Evolutionary conservation across 1,140 invertebrate species (phyloP).

Genomic region (Acyrthosiphon pisum): DNA sequence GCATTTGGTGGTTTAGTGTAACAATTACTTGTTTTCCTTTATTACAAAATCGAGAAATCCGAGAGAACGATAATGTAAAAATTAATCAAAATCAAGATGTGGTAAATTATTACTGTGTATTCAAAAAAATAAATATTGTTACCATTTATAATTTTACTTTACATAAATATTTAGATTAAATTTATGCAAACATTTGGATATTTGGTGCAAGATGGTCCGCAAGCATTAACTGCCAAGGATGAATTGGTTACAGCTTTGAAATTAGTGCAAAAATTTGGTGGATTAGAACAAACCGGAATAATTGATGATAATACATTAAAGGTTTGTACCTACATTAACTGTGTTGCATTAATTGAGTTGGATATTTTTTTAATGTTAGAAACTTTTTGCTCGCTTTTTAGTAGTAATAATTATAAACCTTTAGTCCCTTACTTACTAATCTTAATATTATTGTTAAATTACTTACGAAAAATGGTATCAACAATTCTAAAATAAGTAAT

Average conservation of each 20-base stretch:
- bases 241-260: constrained; percentile 69
- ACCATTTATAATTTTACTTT: not conserved
- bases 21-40: not conserved
- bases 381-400: not conserved
- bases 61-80: not conserved
- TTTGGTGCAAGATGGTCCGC: constrained; percentile 64
- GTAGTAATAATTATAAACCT: not conserved
- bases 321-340: constrained; percentile 61
- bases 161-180: constrained; percentile 64
- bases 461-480: too few species aligned
- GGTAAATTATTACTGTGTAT: not conserved
- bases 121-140: not conserved
- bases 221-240: constrained; percentile 68
- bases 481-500: too few species aligned
- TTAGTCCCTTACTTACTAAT: not conserved
- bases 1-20: not conserved
- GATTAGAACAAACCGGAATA: constrained; percentile 70
- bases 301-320: constrained; percentile 70
- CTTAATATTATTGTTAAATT: not conserved
- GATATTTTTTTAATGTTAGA: not conserved
- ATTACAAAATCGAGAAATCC: not conserved
- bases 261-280: constrained; percentile 73
- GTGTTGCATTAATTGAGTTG: not conserved
- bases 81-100: not conserved
- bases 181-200: constrained; percentile 74